Conservation (phyloP, 2,888 invertebrate species). For the Drosophila austrosaltans region DNA sequence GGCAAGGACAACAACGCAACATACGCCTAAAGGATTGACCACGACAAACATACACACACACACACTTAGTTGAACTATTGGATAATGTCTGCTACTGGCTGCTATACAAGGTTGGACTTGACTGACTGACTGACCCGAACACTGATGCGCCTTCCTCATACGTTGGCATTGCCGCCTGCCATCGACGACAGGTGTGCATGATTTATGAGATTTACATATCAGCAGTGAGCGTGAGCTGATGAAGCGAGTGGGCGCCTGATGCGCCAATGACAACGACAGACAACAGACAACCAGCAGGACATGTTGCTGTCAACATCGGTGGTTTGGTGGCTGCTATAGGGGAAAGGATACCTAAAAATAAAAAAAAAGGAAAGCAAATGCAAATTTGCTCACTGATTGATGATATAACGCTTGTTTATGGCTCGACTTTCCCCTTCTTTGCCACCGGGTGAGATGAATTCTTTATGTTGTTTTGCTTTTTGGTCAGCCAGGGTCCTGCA, state of each 20-base stretch:
- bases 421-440: conserved; percentile 8
- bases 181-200: conserved; percentile 81
- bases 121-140: conserved; percentile 37
- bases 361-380: conserved; percentile 47
- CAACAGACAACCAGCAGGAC: conserved; percentile 29
- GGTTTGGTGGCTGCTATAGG: neutral
- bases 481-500: neutral
- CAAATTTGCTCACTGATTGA: conserved; percentile 75
- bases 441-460: neutral
- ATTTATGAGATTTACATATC: conserved; percentile 82
- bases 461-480: conserved; percentile 1
- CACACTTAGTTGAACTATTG: conserved; percentile 28
- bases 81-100: conserved; percentile 45
- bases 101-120: conserved; percentile 13
- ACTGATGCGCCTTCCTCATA: neutral
- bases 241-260: conserved; percentile 69
- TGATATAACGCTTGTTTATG: conserved; percentile 61
- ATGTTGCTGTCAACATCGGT: conserved; percentile 12
- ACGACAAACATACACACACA: conserved; percentile 27
- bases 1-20: conserved; percentile 23
- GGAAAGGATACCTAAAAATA: conserved; percentile 42
- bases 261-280: conserved; percentile 71
- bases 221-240: conserved; percentile 62
- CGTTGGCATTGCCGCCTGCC: conserved; percentile 46
- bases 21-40: conserved; percentile 56